Evolutionary conservation across 1,140 invertebrate genomes (phyloP).

Genomic region (Heliconius eleuchia): DNA sequence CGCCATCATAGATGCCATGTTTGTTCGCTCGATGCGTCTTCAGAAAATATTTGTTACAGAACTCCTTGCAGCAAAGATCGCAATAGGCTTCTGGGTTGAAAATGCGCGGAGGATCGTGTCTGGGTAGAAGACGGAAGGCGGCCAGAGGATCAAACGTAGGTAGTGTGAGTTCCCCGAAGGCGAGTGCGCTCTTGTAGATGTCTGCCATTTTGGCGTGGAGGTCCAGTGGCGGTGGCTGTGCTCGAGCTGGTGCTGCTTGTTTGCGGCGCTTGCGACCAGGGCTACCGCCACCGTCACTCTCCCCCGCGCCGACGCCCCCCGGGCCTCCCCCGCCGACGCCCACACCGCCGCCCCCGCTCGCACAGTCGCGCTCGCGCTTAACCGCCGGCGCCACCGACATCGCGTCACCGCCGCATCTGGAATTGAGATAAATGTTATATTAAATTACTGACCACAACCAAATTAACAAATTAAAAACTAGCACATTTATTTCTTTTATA

Average conservation of each 20-base stretch:
- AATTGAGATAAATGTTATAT: conserved; percentile 38
- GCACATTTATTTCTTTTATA: background rate
- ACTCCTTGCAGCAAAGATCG: conserved; percentile 98
- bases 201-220: conserved; percentile 80
- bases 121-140: conserved; percentile 81
- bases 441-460: background rate
- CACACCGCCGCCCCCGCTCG: conserved; percentile 55
- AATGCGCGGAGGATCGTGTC: conserved; percentile 88
- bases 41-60: conserved; percentile 99
- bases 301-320: conserved; percentile 58
- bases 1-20: conserved; percentile 90
- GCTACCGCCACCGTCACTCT: conserved; percentile 65
- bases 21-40: conserved; percentile 98
- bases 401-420: conserved; percentile 80
- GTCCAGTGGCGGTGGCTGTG: conserved; percentile 64
- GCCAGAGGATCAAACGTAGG: conserved; percentile 77
- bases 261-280: conserved; percentile 75
- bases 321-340: conserved; percentile 54
- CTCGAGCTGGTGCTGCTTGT: conserved; percentile 71
- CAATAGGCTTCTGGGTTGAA: conserved; percentile 98
- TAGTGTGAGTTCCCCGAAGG: conserved; percentile 75
- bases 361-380: conserved; percentile 75
- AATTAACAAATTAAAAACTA: background rate
- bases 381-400: conserved; percentile 79
- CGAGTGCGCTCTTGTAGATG: conserved; percentile 79